Evolutionary conservation across 2,113 vertebrate species (phyloP).

Genomic region (Argyrosomus japonicus): DNA sequence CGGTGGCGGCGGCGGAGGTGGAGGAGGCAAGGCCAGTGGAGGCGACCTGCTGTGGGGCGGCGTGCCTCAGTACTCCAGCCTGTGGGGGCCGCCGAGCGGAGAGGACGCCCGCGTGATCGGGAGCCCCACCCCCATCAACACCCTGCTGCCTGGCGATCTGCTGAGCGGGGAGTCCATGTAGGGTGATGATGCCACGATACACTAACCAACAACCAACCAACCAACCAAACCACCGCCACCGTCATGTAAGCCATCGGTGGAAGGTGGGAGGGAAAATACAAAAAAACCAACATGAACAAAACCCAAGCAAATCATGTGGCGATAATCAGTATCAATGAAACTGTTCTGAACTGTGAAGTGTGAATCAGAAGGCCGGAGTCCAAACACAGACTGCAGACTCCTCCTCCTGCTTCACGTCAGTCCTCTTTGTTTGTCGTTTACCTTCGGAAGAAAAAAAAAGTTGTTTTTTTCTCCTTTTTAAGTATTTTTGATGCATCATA

Average conservation of each 20-base stretch:
- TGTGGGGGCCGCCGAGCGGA: constrained; percentile 93
- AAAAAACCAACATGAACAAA: constrained; percentile 81
- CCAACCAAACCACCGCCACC: constrained; percentile 33
- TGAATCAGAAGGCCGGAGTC: constrained; percentile 80
- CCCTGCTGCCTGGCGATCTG: constrained; percentile 95
- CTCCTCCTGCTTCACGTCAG: constrained; percentile 65
- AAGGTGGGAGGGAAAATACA: constrained; percentile 24
- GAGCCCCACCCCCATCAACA: constrained; percentile 95
- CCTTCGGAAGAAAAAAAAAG: constrained; percentile 10
- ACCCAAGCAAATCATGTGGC: constrained; percentile 87
- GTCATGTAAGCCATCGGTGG: constrained; percentile 57
- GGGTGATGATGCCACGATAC: constrained; percentile 66
- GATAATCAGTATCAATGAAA: constrained; percentile 86
- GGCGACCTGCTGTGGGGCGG: constrained; percentile 95
- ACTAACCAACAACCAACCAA: constrained; percentile 54
- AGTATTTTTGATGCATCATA: constrained; percentile 61
- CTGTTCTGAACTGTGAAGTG: constrained; percentile 79
- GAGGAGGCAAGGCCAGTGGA: constrained; percentile 82
- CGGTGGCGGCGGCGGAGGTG: constrained; percentile 84
- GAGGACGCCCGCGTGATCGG: constrained; percentile 93
- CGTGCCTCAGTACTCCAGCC: constrained; percentile 95
- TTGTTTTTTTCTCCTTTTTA: constrained; percentile 45
- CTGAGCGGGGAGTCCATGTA: constrained; percentile 98
- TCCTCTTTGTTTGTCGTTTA: constrained; percentile 43
- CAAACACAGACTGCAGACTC: constrained; percentile 78